Evolutionary conservation across 2,797 vertebrate species (phyloP), one percentile per base, ranked within the genome.

Genomic region (Myotis myotis): DNA sequence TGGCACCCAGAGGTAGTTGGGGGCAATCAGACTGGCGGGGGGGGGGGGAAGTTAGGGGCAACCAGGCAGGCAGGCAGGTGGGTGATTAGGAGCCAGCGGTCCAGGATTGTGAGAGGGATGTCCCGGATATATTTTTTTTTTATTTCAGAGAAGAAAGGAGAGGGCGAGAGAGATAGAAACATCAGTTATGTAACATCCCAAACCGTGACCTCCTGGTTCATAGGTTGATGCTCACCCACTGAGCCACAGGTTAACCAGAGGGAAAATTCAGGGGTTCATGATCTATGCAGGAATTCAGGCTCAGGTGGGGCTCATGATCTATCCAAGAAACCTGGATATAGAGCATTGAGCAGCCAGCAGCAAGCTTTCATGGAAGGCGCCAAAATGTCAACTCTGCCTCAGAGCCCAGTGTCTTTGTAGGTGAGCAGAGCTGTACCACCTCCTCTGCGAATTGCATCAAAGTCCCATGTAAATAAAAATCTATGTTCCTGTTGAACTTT

Each of bases 331-430:
- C 38, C 13, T 74, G 8, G 60, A 28, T 6, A 17, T 25, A 17
- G 28, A 82, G 9, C 33, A 2, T 10, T 25, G 16, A 41, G 7
- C 23, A 57, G 2, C 8, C 25, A 80, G 6, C 38, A 66, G 55
- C 11, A 79, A 10, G 47, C 19, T 1, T n/a, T 71, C 36, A 8
- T 1, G 4, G 23, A 51, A 22, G 41, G 1, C 3, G 17, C 20
- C 53, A 2, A n/a, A 0, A 0, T 9, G 8, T 13, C 30, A 19
- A 2, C 0, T 25, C 23, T 41, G 30, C 23, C 17, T 30, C 33
- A 33, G 2, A 49, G n/a, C 1, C 3, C 16, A 13, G 10, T 16
- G 4, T 68, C 47, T 41, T 47, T 38, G 38, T 12, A 20, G 80
- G 25, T 22, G 25, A 75, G 8, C 10, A 20, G 6, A 41, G 9